Evolutionary conservation across 2,888 invertebrate genomes (phyloP).

Genomic region (Erpobdella octoculata): DNA sequence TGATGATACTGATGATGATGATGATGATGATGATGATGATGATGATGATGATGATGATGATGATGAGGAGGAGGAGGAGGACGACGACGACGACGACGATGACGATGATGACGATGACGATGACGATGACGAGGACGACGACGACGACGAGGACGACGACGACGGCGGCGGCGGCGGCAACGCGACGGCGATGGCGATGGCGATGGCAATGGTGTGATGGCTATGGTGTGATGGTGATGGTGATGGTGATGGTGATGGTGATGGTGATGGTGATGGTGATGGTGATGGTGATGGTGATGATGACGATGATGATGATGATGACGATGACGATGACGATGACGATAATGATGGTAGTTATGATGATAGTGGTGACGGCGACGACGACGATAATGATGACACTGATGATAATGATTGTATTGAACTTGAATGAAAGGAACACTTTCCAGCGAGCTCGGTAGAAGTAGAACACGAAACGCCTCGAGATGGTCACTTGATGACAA

Average conservation of each 20-base stretch:
- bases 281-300: neutral
- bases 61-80: neutral
- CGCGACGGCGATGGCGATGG: neutral
- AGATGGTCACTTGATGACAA: too few relatives aligned
- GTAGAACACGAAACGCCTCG: too few relatives aligned
- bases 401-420: constrained; percentile 11
- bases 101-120: neutral
- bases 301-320: neutral
- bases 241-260: neutral
- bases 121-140: neutral
- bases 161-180: neutral
- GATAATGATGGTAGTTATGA: too few relatives aligned
- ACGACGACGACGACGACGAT: neutral
- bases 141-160: neutral
- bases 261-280: neutral
- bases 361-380: too few relatives aligned
- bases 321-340: neutral
- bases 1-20: constrained; percentile 3
- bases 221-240: neutral
- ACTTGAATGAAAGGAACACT: too few relatives aligned
- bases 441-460: too few relatives aligned
- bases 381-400: neutral
- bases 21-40: neutral
- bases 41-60: neutral
- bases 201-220: neutral